Conservation (phyloP, 1,140 invertebrate species). For the Tetranychus cinnabarinus region DNA sequence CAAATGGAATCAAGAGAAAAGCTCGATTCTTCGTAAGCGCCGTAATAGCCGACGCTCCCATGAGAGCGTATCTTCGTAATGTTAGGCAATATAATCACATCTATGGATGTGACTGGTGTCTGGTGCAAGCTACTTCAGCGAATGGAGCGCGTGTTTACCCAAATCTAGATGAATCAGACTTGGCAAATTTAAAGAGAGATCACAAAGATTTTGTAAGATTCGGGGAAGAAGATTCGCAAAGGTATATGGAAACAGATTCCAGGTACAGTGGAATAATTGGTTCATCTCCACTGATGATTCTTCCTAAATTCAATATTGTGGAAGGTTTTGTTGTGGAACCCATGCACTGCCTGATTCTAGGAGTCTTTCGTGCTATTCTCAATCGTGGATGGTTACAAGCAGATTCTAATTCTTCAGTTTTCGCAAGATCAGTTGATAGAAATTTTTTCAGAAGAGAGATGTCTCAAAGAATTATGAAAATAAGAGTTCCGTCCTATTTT, state of each 20-base stretch:
- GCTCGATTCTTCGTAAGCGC: background rate
- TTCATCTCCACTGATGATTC: background rate
- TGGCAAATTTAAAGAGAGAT: background rate
- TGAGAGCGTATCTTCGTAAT: background rate
- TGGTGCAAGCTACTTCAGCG: background rate
- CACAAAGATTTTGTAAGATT: background rate
- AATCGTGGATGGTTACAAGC: background rate
- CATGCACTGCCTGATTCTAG: background rate
- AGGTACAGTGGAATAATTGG: background rate
- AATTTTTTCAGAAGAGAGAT: background rate
- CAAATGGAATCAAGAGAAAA: too few species aligned
- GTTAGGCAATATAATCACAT: background rate
- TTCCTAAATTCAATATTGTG: background rate
- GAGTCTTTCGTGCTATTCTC: background rate
- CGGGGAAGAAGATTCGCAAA: background rate
- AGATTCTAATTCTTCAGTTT: background rate
- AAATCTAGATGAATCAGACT: background rate
- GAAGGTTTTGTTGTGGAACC: background rate
- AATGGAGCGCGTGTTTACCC: background rate
- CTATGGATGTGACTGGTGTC: background rate
- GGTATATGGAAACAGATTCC: background rate
- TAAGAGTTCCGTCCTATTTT: background rate
- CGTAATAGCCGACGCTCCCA: background rate
- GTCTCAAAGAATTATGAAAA: background rate
- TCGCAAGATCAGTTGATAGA: background rate